Evolutionary conservation across 2,888 invertebrate genomes (phyloP).

Genomic region (Melitaea athalia): DNA sequence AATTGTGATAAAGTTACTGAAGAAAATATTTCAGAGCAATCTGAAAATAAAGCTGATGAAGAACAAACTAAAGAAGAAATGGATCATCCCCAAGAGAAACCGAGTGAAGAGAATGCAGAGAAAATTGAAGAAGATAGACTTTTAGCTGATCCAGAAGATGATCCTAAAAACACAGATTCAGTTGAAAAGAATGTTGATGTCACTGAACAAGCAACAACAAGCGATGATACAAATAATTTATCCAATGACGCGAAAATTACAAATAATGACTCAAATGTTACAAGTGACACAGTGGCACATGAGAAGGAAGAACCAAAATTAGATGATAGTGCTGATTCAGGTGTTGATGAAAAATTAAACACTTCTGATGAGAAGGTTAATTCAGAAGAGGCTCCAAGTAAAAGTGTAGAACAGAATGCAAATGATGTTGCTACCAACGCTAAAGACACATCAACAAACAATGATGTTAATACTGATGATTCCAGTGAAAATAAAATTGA

Average conservation of each 20-base stretch:
- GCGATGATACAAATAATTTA: conserved; percentile 28
- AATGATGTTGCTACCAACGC: neutral
- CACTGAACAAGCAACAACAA: conserved; percentile 13
- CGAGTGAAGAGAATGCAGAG: conserved; percentile 29
- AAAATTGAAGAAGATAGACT: conserved; percentile 39
- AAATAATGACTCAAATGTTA: conserved; percentile 8
- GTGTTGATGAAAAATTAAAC: neutral
- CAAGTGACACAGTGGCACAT: neutral
- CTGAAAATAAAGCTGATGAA: neutral
- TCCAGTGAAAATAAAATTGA: neutral
- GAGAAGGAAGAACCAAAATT: neutral
- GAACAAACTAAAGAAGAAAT: too few relatives aligned
- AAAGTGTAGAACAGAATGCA: neutral
- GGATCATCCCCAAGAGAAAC: conserved; percentile 7
- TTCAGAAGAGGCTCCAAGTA: neutral
- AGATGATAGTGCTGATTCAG: neutral
- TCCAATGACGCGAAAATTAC: too few relatives aligned
- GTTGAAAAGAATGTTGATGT: conserved; percentile 16
- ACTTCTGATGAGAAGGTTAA: neutral
- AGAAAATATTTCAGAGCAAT: conserved; percentile 6
- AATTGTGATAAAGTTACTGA: neutral
- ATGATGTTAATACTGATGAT: neutral
- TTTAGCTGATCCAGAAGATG: conserved; percentile 36
- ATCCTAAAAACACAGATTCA: conserved; percentile 10
- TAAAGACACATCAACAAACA: neutral